A percentile compares a stretch with the other conserved stretches of the same genome.
phyloP scores from a whole-genome alignment of 2,888 invertebrate genomes.

The Osmoderma eremita region DNA sequence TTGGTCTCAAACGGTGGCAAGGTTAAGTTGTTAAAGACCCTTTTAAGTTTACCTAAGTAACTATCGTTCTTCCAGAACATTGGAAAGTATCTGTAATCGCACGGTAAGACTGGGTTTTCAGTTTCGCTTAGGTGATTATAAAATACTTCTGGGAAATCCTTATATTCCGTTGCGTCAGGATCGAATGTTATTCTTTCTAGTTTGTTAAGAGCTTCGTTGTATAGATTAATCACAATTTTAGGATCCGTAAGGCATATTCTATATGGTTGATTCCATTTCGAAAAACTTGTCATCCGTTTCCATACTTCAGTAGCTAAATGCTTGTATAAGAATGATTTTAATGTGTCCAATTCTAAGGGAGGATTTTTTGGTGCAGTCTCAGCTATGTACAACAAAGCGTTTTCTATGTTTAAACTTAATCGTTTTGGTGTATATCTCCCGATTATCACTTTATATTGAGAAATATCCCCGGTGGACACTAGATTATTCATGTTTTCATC shows the following conservation, averaged over 20 bases:
- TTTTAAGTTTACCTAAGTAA: conserved; percentile 66
- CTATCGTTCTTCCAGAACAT: conserved; percentile 69
- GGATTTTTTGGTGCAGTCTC: conserved; percentile 66
- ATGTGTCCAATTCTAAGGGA: conserved; percentile 68
- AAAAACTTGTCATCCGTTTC: conserved; percentile 65
- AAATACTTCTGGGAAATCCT: conserved; percentile 73
- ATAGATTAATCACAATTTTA: conserved; percentile 69
- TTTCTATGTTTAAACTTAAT: conserved; percentile 50
- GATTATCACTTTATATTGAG: conserved; percentile 52
- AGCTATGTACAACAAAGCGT: conserved; percentile 64
- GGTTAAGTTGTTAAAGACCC: conserved; percentile 67
- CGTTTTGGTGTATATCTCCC: conserved; percentile 49
- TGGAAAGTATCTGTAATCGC: conserved; percentile 75
- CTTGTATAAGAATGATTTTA: conserved; percentile 68
- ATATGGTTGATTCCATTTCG: conserved; percentile 62
- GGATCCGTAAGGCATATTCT: conserved; percentile 67
- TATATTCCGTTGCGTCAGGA: conserved; percentile 46
- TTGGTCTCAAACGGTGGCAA: conserved; percentile 65
- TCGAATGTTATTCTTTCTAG: conserved; percentile 71
- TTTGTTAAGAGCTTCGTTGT: conserved; percentile 74
- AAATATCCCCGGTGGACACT: conserved; percentile 50
- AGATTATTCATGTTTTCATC: conserved; percentile 47
- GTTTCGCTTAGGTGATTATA: conserved; percentile 61
- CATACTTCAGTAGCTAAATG: conserved; percentile 73
- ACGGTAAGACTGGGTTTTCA: conserved; percentile 69